Conservation (phyloP, 2,888 invertebrate species). For the Limnephilus rhombicus region DNA sequence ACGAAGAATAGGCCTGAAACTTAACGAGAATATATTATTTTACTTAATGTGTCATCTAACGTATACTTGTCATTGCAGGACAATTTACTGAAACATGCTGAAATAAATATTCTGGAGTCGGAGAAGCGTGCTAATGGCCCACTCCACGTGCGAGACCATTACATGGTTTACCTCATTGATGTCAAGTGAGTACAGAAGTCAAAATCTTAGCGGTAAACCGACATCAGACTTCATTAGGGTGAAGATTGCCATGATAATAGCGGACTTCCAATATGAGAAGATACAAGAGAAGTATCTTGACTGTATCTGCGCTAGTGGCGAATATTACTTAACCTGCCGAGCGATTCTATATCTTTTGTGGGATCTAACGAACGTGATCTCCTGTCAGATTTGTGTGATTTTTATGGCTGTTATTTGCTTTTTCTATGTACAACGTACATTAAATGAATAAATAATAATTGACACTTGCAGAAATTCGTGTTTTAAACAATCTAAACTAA, state of each 20-base stretch:
- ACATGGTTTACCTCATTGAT: conserved; percentile 88
- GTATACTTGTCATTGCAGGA: conserved; percentile 71
- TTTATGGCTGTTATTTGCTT: too few species aligned
- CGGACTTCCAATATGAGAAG: too few species aligned
- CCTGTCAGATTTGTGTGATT: too few species aligned
- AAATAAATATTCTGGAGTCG: conserved; percentile 86
- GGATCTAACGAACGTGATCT: too few species aligned
- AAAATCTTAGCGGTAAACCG: neutral
- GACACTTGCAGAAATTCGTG: too few species aligned
- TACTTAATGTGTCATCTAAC: neutral
- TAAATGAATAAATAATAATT: too few species aligned
- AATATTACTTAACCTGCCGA: too few species aligned
- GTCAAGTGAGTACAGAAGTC: conserved; percentile 80
- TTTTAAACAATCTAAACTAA: too few species aligned
- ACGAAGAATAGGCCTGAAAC: neutral
- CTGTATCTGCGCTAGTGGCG: too few species aligned
- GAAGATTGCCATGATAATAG: neutral
- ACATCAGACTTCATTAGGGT: neutral
- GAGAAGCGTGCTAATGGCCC: conserved; percentile 87
- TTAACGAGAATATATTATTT: neutral
- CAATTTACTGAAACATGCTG: conserved; percentile 83
- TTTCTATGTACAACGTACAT: too few species aligned
- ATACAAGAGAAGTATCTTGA: too few species aligned
- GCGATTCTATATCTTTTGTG: too few species aligned
- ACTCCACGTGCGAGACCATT: conserved; percentile 85